Evolutionary conservation across 2,888 invertebrate species (phyloP).

Genomic region (Agriopis leucophaearia): DNA sequence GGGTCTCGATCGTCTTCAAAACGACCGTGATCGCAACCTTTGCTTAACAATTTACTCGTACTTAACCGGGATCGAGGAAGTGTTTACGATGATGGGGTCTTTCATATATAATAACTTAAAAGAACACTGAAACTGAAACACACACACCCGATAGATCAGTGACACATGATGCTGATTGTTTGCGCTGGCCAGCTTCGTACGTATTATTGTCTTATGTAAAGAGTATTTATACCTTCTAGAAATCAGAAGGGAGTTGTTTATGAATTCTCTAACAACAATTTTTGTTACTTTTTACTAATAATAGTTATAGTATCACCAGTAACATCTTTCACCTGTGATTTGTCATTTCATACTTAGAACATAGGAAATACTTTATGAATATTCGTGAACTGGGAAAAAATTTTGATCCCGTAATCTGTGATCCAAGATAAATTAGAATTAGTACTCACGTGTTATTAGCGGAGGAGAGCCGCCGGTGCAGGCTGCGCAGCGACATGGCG

Average conservation of each 20-base stretch:
- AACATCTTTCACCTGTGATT: too few relatives aligned
- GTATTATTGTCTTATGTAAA: neutral
- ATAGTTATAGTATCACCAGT: too few relatives aligned
- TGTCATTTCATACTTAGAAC: too few relatives aligned
- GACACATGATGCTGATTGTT: neutral
- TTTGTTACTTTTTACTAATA: neutral
- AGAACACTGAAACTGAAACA: conserved; percentile 26
- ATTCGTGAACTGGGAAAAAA: too few relatives aligned
- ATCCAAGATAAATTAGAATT: neutral
- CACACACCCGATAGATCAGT: conserved; percentile 19
- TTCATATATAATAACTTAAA: too few relatives aligned
- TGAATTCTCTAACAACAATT: neutral
- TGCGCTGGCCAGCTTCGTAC: neutral
- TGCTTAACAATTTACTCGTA: conserved; percentile 19
- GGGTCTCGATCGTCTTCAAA: conserved; percentile 52
- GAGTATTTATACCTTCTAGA: neutral
- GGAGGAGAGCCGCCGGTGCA: conserved; percentile 88
- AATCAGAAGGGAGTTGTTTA: neutral
- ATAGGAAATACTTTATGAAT: too few relatives aligned
- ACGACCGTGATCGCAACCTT: conserved; percentile 28
- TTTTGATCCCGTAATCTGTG: too few relatives aligned
- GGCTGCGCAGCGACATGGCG: conserved; percentile 89
- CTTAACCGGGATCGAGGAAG: conserved; percentile 13
- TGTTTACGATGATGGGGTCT: conserved; percentile 30
- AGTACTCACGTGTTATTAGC: conserved; percentile 86